A percentile compares a stretch with the other conserved stretches of the same genome.
These are phyloP conservation scores for Phylloscopus trochiloides DNA, from an alignment of 2,113 vertebrate species.

Conservation along the genomic window DNA sequence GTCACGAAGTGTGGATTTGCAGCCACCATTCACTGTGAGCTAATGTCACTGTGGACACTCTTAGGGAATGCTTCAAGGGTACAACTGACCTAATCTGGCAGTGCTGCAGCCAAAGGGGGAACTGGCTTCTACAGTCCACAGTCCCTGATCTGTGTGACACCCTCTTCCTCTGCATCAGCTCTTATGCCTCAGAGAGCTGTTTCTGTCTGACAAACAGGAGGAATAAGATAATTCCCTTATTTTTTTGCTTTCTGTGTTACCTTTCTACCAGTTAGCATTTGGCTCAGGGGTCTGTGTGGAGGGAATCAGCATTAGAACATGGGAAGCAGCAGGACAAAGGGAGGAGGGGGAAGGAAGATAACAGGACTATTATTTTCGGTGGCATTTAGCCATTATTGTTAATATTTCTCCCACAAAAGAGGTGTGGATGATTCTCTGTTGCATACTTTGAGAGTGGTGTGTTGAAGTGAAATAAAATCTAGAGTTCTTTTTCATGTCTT, in stretches of 20 bases:
- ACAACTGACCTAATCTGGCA: neutral
- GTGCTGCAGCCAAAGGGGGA: neutral
- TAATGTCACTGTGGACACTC: neutral
- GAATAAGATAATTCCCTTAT: neutral
- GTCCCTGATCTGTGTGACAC: fast-evolving
- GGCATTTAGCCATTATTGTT: conserved; percentile 33
- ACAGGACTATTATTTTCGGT: neutral
- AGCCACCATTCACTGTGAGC: neutral
- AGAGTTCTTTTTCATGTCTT: neutral
- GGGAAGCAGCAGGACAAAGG: conserved; percentile 35
- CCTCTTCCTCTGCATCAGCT: neutral
- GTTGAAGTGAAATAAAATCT: neutral
- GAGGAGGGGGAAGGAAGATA: neutral
- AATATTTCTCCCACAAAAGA: neutral
- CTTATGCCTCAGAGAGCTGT: neutral
- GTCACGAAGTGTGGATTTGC: neutral
- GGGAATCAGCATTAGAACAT: neutral
- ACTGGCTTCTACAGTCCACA: fast-evolving
- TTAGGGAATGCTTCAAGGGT: neutral
- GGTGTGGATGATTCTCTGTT: neutral
- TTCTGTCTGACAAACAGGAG: neutral
- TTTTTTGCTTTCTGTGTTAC: neutral
- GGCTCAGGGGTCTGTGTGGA: neutral
- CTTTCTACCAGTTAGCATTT: neutral
- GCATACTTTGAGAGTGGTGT: neutral